Evolutionary conservation across 2,888 invertebrate genomes (phyloP).

Genomic region (Leucozona laternaria): DNA sequence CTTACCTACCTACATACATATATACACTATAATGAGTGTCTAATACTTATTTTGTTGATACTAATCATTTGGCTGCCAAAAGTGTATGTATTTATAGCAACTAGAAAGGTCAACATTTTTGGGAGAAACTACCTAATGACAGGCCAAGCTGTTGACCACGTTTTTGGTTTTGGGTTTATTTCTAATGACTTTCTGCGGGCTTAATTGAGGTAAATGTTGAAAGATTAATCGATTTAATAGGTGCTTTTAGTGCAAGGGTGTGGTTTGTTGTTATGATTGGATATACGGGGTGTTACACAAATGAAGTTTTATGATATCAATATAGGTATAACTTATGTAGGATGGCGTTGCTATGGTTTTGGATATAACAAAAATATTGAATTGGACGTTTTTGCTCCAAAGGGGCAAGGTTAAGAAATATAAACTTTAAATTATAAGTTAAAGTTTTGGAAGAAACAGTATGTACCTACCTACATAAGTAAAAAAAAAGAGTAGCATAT

Average conservation of each 20-base stretch:
- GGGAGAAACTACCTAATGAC: neutral
- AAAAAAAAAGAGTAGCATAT: too few species aligned
- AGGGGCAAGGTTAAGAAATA: too few species aligned
- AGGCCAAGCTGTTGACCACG: constrained; percentile 8
- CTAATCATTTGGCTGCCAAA: constrained; percentile 8
- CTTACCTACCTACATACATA: too few species aligned
- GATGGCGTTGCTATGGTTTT: too few species aligned
- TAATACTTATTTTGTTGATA: constrained; percentile 7
- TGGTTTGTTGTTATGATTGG: neutral
- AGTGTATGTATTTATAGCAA: neutral
- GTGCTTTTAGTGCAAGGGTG: constrained; percentile 11
- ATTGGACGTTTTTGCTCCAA: too few species aligned
- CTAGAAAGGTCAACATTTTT: constrained; percentile 4
- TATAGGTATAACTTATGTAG: too few species aligned
- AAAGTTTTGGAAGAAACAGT: too few species aligned
- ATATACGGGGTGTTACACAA: neutral
- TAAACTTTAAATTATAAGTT: too few species aligned
- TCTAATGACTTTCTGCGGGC: constrained; percentile 20
- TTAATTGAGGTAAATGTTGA: constrained; percentile 49
- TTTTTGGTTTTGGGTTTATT: constrained; percentile 13
- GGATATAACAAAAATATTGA: too few species aligned
- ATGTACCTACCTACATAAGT: too few species aligned
- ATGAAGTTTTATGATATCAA: neutral
- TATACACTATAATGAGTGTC: neutral
- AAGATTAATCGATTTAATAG: constrained; percentile 47